Evolutionary conservation across 2,113 vertebrate genomes (phyloP), one percentile per base, ranked within the genome.

Genomic region (Ornithorhynchus anatinus): DNA sequence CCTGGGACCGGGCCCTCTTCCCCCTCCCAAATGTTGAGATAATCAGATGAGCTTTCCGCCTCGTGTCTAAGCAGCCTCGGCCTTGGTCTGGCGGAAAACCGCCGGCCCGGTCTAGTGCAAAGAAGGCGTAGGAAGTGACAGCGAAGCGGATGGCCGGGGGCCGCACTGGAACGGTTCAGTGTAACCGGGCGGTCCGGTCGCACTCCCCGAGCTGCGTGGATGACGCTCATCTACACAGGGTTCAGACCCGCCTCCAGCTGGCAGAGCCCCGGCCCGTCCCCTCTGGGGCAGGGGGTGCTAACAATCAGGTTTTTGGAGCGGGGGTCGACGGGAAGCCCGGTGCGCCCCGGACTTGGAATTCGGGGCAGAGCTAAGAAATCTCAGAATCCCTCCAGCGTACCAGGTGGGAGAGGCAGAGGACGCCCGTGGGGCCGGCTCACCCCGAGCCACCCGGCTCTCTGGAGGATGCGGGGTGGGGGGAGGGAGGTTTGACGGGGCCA

Each of bases 61-160:
- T 72, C 43, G 11, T 56, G 72, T 64, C 91, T 89, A 81, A 86
- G 90, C 89, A 91, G 90, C 84, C 74, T 63, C n/a, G n/a, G n/a
- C n/a, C 50, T 9, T 1, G 19, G 72, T 19, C 80, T 78, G 67
- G 36, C n/a, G 48, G 61, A 78, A 82, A 50, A 33, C 68, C 70
- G 48, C 77, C 84, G 81, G 53, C 82, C 45, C 0, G 70, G 31
- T 58, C 63, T 50, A 27, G 80, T 61, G 61, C 69, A 20, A 43
- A 73, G 78, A 73, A 52, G 23, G 79, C 45, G 33, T 35, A 73
- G 80, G 72, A 50, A 74, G 68, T 68, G 77, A 70, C 74, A 66
- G 57, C 82, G 53, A 60, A 56, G 17, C 56, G 52, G 57, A 32
- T 75, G 40, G 60, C 52, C 9, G 68, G 80, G 72, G 45, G 43